phyloP scores from a whole-genome alignment of 1,140 invertebrate species.

The Schmidtea mediterranea region DNA sequence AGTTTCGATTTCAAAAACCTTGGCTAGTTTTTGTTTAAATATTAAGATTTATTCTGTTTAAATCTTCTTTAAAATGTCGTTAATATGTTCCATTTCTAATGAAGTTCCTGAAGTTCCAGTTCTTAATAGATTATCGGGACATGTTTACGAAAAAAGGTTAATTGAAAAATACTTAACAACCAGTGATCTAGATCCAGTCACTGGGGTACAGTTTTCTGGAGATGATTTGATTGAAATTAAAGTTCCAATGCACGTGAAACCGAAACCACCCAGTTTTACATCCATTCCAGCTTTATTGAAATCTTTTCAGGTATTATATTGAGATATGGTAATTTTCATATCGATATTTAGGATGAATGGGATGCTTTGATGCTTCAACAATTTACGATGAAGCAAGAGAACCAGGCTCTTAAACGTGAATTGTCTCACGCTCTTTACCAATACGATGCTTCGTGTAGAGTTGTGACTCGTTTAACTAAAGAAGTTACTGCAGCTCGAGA shows the following conservation, averaged over 20 bases:
- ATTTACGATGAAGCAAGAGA: conserved; percentile 76
- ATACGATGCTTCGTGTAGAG: conserved; percentile 88
- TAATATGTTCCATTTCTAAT: too few species aligned
- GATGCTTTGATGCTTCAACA: conserved; percentile 90
- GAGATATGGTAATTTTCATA: conserved; percentile 19
- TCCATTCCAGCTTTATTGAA: conserved; percentile 92
- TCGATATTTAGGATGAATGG: conserved; percentile 10
- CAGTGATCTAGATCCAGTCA: conserved; percentile 85
- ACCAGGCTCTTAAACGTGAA: conserved; percentile 71
- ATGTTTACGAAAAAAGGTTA: conserved; percentile 71
- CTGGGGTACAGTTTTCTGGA: conserved; percentile 50
- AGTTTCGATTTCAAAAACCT: too few species aligned
- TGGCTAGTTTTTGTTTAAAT: background rate
- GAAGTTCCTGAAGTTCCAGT: too few species aligned
- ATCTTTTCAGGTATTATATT: conserved; percentile 90
- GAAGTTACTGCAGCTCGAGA: conserved; percentile 89
- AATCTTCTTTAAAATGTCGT: too few species aligned
- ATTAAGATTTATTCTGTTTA: conserved; percentile 49
- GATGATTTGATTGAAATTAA: conserved; percentile 79
- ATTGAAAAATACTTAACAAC: conserved; percentile 86
- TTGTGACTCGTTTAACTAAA: conserved; percentile 84
- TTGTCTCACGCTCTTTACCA: conserved; percentile 34
- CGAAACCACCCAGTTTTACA: conserved; percentile 76
- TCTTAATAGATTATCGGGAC: conserved; percentile 71
- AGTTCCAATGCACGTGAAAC: conserved; percentile 67